Percentiles rank a stretch among this genome's conserved stretches.
Evolutionary conservation across 2,113 vertebrate species (phyloP).

Genomic region (Malurus alboscapulatus): DNA sequence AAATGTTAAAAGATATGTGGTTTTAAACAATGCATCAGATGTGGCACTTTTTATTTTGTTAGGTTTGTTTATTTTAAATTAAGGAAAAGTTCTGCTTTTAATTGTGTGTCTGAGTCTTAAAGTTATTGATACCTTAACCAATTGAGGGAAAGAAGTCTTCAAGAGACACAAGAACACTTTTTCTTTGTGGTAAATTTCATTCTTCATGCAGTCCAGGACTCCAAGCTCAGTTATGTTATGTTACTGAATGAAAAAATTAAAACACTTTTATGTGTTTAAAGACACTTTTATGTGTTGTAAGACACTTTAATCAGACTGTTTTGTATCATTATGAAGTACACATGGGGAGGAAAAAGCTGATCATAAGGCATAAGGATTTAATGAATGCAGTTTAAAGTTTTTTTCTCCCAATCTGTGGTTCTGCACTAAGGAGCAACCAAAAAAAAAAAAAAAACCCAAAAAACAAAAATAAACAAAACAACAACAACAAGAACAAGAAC

Average conservation of each 20-base stretch:
- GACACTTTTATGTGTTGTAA: neutral
- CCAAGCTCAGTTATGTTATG: neutral
- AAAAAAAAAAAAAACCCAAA: neutral
- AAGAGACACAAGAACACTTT: neutral
- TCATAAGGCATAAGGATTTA: neutral
- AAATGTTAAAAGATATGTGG: accelerated
- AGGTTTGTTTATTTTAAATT: neutral
- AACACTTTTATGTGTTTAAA: neutral
- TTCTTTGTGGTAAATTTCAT: neutral
- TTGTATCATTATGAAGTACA: neutral
- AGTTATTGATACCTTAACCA: neutral
- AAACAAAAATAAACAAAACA: too few relatives aligned
- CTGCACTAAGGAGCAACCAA: neutral
- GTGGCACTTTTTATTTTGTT: accelerated
- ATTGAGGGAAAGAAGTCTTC: neutral
- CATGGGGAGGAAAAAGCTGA: neutral
- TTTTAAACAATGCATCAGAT: neutral
- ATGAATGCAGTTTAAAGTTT: neutral
- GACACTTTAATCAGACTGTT: neutral
- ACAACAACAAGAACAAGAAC: too few relatives aligned
- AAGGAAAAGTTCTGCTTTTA: neutral
- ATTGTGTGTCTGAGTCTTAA: neutral
- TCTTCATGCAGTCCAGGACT: neutral
- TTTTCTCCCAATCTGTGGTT: neutral
- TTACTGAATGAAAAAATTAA: neutral